Evolutionary conservation across 2,888 invertebrate genomes (phyloP), one percentile per base, ranked within the genome.

Genomic region (Geophilus truncorum): DNA sequence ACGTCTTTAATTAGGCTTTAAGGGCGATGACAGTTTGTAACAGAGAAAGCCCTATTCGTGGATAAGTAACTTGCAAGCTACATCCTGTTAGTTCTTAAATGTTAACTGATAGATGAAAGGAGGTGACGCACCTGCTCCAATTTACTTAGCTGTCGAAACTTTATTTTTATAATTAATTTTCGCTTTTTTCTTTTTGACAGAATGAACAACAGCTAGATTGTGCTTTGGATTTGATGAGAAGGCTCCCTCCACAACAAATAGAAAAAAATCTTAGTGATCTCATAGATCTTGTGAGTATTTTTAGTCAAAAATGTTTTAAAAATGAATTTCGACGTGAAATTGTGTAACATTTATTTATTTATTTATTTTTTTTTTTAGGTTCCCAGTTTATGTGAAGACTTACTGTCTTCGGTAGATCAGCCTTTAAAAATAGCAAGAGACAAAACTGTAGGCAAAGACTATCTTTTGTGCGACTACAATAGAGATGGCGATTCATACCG

Each of bases 401-500:
- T 99, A 82, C 89, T 99, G 76, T 97, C 97, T 9, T 97, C 97
- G 0, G 97, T 99, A 18, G 98, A 99, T 88, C 98, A 98, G 88
- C 99, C 99, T 1, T 89, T 99, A 83, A 98, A 98, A 90, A 96
- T 99, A 85, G 97, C 97, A 82, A 85, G 89, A 82, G 98, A 99
- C 88, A 94, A 94, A 86, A 93, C 93, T 86, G 93, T 93, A 83
- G 98, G 98, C 77, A 97, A 96, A 88, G 98, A 99, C 88, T 99
- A 98, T 88, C 90, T 99, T 82, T 89, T 99, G 25, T 99, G 99
- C 88, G 99, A 99, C 89, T 99, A 99, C 87, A 99, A 99, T 88
- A 92, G 99, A 84, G 99, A 99, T 88, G 98, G 98, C 25, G 99
- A 99, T 89, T 98, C 97, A 0, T 98, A 98, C 88, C 92, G 95